A percentile compares a stretch with the other conserved stretches of the same genome.
Evolutionary conservation across 2,888 invertebrate genomes (phyloP).

Genomic region (Mesorhabditis spiculigera): DNA sequence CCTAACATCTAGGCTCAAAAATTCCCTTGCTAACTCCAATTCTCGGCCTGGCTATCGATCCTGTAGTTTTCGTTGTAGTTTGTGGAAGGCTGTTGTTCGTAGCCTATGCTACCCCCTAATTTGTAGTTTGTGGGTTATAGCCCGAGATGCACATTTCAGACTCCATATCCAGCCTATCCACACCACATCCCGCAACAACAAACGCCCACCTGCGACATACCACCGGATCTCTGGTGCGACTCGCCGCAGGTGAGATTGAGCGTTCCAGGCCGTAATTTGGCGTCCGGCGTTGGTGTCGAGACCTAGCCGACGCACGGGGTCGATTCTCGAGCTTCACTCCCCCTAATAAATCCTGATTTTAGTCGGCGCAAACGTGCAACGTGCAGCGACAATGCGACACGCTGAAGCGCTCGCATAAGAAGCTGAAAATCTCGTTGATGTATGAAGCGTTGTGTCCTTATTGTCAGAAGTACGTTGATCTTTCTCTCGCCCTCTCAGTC

Average conservation of each 20-base stretch:
- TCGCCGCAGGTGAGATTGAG: constrained; percentile 8
- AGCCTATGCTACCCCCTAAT: too few species aligned
- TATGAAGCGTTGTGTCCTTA: constrained; percentile 56
- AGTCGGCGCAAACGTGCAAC: constrained; percentile 46
- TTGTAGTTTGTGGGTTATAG: not conserved
- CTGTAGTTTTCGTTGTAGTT: too few species aligned
- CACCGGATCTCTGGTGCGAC: constrained; percentile 40
- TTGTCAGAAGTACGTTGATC: constrained; percentile 43
- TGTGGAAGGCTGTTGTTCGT: too few species aligned
- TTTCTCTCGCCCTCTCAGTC: too few species aligned
- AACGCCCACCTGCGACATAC: constrained; percentile 34
- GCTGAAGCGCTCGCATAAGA: constrained; percentile 38
- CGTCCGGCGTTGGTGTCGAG: not conserved
- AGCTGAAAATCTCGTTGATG: constrained; percentile 53
- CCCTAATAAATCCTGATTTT: constrained; percentile 15
- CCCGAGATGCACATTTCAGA: constrained; percentile 32
- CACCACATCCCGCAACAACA: constrained; percentile 22
- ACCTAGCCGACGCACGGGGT: not conserved
- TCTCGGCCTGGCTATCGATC: too few species aligned
- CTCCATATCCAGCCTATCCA: constrained; percentile 23
- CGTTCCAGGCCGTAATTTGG: too few species aligned
- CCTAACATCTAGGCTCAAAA: too few species aligned
- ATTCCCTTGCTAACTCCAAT: too few species aligned
- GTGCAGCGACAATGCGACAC: constrained; percentile 47
- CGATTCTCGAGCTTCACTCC: not conserved